phyloP scores from a whole-genome alignment of 2,888 invertebrate genomes.

The Caradrina clavipalpis region DNA sequence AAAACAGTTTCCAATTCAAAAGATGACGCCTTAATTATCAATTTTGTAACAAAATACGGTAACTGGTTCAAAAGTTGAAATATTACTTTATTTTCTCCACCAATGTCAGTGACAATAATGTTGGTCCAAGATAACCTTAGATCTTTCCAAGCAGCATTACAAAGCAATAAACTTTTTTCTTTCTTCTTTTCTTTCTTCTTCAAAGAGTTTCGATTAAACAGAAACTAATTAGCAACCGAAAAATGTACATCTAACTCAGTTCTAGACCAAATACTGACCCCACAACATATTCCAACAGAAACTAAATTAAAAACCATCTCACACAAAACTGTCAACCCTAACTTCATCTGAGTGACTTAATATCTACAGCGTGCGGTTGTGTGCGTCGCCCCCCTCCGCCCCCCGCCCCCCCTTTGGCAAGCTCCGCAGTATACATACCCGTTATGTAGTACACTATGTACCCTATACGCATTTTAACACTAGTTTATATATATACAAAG shows the following conservation, averaged over 20 bases:
- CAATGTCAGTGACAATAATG: too few species aligned
- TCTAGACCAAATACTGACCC: background rate
- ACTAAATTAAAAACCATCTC: slow-evolving; percentile 1
- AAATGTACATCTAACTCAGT: background rate
- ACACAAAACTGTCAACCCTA: slow-evolving; percentile 56
- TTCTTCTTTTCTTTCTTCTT: too few species aligned
- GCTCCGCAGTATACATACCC: slow-evolving; percentile 40
- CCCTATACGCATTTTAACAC: slow-evolving; percentile 60
- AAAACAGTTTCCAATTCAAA: too few species aligned
- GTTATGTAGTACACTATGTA: slow-evolving; percentile 46
- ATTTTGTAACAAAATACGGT: too few species aligned
- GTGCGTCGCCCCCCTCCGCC: slow-evolving; percentile 45
- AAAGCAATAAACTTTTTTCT: too few species aligned
- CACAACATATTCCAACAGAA: background rate
- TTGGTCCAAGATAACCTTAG: too few species aligned
- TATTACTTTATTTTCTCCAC: too few species aligned
- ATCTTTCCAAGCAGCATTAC: too few species aligned
- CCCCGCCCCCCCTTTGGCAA: slow-evolving; percentile 64
- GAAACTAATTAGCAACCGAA: too few species aligned
- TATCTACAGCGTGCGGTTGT: slow-evolving; percentile 52
- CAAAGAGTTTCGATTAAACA: too few species aligned
- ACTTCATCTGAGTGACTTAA: slow-evolving; percentile 42
- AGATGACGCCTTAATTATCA: too few species aligned
- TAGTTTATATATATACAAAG: slow-evolving; percentile 42
- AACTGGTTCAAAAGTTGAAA: too few species aligned